Base-by-base conservation (phyloP, 1,140 invertebrate genomes). In the Megathymus violae region DNA sequence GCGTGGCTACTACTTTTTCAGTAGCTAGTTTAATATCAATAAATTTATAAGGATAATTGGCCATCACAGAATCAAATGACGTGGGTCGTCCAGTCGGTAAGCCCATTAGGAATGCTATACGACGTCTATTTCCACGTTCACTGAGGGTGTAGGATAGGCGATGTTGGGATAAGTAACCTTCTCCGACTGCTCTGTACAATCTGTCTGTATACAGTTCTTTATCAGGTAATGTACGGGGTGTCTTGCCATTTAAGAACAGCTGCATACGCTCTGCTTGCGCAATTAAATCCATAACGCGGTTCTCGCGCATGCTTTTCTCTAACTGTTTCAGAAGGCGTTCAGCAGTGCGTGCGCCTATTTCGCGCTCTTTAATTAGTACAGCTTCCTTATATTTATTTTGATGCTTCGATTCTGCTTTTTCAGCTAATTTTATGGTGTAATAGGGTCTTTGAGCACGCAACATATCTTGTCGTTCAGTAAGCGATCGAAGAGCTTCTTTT, bases 371-470 rank as follows among this genome's bases (percentile, higher is more conserved):
- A 25, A 74, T 64, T 10, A 92, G 68, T 16, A 92, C 78, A n/a
- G 70, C 66, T 51, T 90, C 80, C 22, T 90, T 89, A 50, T 91
- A 87, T 16, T 82, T 81, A 62, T 84, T 86, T 31, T 92, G 82
- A 60, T 91, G 69, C 52, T 86, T 88, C 0, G 91, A 91, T 44
- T 89, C 79, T 5, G 81, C 85, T 22, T 89, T 91, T 71, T 93
- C 92, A 16, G 92, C 83, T 60, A 91, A 82, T 81, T 92, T 93
- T 3, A 93, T 90, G 9, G 88, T 91, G 56, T 93, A 93, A 71
- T 92, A 93, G 2, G 92, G 92, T 67, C 89, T 76, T 62, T 92
- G 85, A 3, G 92, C 71, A 5, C 91, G 85, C 22, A 93, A 72
- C 78, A 93, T 83, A 36, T 92, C 91, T 73, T 93, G 88, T 65